A percentile compares a stretch with the other conserved stretches of the same genome.
Evolutionary conservation across 2,797 vertebrate species (phyloP).

Genomic region (Clarias platycephalus): DNA sequence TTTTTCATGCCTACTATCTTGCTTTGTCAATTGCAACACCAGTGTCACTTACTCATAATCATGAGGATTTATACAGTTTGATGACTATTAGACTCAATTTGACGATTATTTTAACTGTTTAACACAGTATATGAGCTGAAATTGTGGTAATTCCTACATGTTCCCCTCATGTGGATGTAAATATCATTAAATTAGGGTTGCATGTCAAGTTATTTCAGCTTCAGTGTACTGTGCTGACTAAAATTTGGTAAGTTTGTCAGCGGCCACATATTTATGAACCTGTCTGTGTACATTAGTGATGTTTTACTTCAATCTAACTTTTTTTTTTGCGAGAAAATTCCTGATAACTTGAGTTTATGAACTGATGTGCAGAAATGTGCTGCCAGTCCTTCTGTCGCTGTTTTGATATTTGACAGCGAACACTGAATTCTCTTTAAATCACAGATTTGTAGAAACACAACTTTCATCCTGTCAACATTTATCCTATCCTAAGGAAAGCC

Average conservation of each 20-base stretch:
- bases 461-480: constrained; percentile 52
- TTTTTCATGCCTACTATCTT: not conserved
- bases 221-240: not conserved
- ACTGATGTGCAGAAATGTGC: not conserved
- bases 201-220: not conserved
- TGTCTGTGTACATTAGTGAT: not conserved
- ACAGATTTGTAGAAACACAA: not conserved
- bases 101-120: not conserved
- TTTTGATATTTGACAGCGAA: not conserved
- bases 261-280: not conserved
- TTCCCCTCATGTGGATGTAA: not conserved
- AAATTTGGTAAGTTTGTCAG: not conserved
- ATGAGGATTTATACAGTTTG: too few species aligned
- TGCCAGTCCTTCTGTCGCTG: not conserved
- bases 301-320: not conserved
- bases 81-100: not conserved
- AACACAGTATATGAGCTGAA: not conserved
- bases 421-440: not conserved
- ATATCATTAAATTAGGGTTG: not conserved
- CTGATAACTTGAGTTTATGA: not conserved
- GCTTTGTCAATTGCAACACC: not conserved
- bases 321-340: not conserved
- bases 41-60: constrained; percentile 5
- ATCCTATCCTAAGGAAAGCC: constrained; percentile 72
- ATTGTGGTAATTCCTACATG: not conserved